These are phyloP conservation scores for Noctua janthe DNA, from an alignment of 2,888 invertebrate species.

Conservation along the genomic window DNA sequence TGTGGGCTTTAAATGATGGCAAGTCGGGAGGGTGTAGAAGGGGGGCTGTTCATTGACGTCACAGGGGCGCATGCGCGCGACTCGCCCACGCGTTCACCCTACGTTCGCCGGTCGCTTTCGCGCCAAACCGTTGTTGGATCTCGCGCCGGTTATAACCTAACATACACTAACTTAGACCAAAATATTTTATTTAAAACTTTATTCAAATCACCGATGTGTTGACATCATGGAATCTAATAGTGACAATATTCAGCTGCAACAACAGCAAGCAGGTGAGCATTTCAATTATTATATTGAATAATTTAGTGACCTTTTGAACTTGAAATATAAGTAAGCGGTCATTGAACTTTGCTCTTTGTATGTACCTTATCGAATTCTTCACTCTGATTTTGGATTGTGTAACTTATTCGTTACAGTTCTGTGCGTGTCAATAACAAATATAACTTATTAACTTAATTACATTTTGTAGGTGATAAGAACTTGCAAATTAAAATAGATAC, in stretches of 20 bases:
- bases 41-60: constrained; percentile 83
- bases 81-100: constrained; percentile 77
- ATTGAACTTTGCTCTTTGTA: constrained; percentile 75
- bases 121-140: constrained; percentile 85
- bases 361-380: constrained; percentile 43
- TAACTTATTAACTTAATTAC: background rate
- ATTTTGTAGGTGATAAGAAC: constrained; percentile 16
- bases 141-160: constrained; percentile 84
- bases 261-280: constrained; percentile 81
- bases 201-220: constrained; percentile 55
- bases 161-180: constrained; percentile 57
- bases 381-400: constrained; percentile 37
- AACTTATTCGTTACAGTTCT: constrained; percentile 25
- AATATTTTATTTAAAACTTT: constrained; percentile 38
- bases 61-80: constrained; percentile 84
- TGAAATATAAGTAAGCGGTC: constrained; percentile 69
- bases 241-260: constrained; percentile 72
- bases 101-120: constrained; percentile 79
- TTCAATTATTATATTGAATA: constrained; percentile 47
- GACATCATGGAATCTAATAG: constrained; percentile 77
- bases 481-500: constrained; percentile 11
- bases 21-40: constrained; percentile 66
- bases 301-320: constrained; percentile 69
- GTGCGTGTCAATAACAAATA: constrained; percentile 16
- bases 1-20: constrained; percentile 48